Base-by-base conservation (phyloP, 1,140 invertebrate species). In the Halyomorpha halys region DNA sequence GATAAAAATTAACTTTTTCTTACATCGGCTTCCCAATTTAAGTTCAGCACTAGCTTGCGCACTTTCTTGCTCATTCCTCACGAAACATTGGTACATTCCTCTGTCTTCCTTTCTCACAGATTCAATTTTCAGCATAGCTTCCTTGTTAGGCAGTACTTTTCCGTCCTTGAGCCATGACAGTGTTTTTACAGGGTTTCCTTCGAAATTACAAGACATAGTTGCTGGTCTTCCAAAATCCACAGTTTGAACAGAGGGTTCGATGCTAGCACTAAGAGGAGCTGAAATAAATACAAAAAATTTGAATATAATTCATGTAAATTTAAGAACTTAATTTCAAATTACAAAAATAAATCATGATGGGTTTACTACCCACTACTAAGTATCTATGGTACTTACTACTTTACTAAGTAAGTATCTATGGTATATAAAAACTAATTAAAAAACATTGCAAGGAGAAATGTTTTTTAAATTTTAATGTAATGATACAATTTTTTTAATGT, bases 21-120 rank as follows among this genome's bases (percentile, higher is more conserved):
- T 75, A 88, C 85, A 94, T 79, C 90, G 80, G 76, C 93, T 91
- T 72, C 93, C 93, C 49, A 97, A 81, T 78, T 93, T 91, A 19
- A 97, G 77, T 79, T 97, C 91, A 45, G 89, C 90, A 59, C 89
- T 91, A 1, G 90, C 90, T 72, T 96, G 91, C 1, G 90, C 91
- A 69, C 88, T 93, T 76, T 96, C 92, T 74, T 94, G 89, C 72
- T 95, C 91, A 73, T 96, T 96, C 54, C 89, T 80, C 39, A 94
- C 89, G 72, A 97, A 93, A 73, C 94, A 97, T 71, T 97, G 94
- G 73, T 97, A 98, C 93, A 97, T 97, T 73, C 94, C 94, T 73
- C 91, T 92, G 74, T 97, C 93, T 76, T 94, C 89, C 71, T 95
- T 91, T 74, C 90, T 87, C 0, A 98, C 91, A 5, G 86, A 86